phyloP scores from a whole-genome alignment of 2,797 vertebrate genomes.

The Lepus townsendii region DNA sequence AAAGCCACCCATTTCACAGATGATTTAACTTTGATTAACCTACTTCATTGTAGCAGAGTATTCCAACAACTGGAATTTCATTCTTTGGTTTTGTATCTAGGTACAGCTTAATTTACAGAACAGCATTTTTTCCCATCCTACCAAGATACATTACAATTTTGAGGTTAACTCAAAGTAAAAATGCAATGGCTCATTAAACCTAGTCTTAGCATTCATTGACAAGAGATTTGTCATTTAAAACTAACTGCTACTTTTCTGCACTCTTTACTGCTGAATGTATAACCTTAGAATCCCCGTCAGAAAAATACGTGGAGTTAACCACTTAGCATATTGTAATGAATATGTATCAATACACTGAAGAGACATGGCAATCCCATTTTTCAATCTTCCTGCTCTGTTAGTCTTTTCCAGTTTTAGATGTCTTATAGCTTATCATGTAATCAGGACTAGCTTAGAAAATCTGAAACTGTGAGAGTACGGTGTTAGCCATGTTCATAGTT shows the following conservation, averaged over 20 bases:
- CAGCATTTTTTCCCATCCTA: conserved; percentile 88
- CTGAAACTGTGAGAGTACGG: conserved; percentile 54
- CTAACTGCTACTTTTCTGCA: conserved; percentile 87
- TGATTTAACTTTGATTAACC: conserved; percentile 92
- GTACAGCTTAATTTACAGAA: conserved; percentile 88
- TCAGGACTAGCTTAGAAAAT: conserved; percentile 46
- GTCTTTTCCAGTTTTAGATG: conserved; percentile 78
- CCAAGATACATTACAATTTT: conserved; percentile 91
- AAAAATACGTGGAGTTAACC: conserved; percentile 87
- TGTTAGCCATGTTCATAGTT: conserved; percentile 38
- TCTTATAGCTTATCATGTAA: conserved; percentile 67
- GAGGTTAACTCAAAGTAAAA: conserved; percentile 89
- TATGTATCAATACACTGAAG: conserved; percentile 88
- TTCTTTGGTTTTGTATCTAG: conserved; percentile 86
- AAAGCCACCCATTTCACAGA: conserved; percentile 91
- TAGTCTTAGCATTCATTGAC: conserved; percentile 87
- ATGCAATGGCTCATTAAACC: conserved; percentile 89
- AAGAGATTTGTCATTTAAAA: conserved; percentile 87
- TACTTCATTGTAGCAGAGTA: conserved; percentile 89
- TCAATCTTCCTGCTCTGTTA: conserved; percentile 77
- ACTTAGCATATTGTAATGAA: conserved; percentile 86
- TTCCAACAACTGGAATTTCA: conserved; percentile 89
- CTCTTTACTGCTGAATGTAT: conserved; percentile 86
- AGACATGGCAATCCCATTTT: conserved; percentile 83
- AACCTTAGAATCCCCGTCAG: conserved; percentile 87